Conservation (phyloP, 2,113 vertebrate species). For the Rana temporaria region DNA sequence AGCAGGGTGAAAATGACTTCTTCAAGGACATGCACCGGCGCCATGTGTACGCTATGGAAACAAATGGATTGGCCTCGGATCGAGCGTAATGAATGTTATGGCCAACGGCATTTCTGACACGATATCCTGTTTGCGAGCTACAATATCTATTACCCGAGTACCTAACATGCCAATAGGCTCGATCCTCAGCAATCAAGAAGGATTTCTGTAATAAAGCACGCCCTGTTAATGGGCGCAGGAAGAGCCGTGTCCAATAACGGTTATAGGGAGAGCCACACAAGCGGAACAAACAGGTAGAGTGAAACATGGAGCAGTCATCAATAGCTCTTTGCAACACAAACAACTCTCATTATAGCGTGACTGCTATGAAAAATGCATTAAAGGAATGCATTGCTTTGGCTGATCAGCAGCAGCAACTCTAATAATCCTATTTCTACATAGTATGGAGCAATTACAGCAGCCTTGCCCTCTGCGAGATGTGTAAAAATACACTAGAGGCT, state of each 20-base stretch:
- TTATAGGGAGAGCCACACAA: constrained; percentile 24
- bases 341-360: constrained; percentile 24
- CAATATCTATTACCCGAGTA: constrained; percentile 46
- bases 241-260: constrained; percentile 22
- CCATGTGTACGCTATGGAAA: background rate
- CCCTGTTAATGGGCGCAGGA: constrained; percentile 21
- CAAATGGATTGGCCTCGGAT: constrained; percentile 42
- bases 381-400: background rate
- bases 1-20: constrained; percentile 19
- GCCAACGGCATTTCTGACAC: constrained; percentile 41
- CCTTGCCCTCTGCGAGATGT: background rate
- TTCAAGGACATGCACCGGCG: constrained; percentile 7
- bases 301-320: constrained; percentile 20
- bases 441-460: background rate
- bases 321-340: constrained; percentile 26
- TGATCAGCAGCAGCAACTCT: constrained; percentile 2
- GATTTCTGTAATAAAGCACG: constrained; percentile 41
- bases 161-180: constrained; percentile 48
- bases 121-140: constrained; percentile 39
- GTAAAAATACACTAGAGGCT: background rate
- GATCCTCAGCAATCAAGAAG: constrained; percentile 33
- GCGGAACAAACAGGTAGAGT: constrained; percentile 35
- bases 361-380: constrained; percentile 13
- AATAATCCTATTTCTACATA: constrained; percentile 26
- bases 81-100: constrained; percentile 41